These are phyloP conservation scores for Nysson spinosus DNA, from an alignment of 2,888 invertebrate species.

Conservation along the genomic window DNA sequence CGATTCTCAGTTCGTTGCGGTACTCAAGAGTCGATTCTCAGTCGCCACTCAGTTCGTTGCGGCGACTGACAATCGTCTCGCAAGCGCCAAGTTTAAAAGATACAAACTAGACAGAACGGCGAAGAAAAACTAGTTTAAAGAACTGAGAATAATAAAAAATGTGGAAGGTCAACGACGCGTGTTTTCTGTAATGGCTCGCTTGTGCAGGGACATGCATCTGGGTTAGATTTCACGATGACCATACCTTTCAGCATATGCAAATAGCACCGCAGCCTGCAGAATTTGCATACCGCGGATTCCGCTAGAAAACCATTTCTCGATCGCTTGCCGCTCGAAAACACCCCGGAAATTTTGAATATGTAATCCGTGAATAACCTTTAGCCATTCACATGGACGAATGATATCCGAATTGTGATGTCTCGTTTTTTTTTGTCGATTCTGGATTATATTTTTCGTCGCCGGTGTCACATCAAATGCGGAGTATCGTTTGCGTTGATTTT, in stretches of 20 bases:
- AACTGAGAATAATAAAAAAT: too few relatives aligned
- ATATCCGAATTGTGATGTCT: background rate
- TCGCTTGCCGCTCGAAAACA: constrained; percentile 58
- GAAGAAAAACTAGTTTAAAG: too few relatives aligned
- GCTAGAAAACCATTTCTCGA: constrained; percentile 60
- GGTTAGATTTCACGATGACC: constrained; percentile 26
- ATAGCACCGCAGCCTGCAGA: constrained; percentile 50
- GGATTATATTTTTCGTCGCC: too few relatives aligned
- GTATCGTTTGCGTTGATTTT: too few relatives aligned
- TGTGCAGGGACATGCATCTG: constrained; percentile 10
- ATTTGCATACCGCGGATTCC: constrained; percentile 66
- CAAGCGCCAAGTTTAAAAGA: too few relatives aligned
- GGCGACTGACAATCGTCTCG: too few relatives aligned
- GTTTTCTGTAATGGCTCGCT: constrained; percentile 20
- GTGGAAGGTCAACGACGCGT: constrained; percentile 12
- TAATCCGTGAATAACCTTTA: constrained; percentile 47
- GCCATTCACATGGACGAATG: constrained; percentile 18
- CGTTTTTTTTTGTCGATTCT: background rate
- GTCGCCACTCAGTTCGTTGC: too few relatives aligned
- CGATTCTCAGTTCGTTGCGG: too few relatives aligned
- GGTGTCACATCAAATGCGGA: too few relatives aligned
- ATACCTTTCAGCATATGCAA: constrained; percentile 63
- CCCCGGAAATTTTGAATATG: constrained; percentile 51
- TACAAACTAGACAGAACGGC: too few relatives aligned
- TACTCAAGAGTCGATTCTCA: too few relatives aligned